Conservation (phyloP, 2,797 vertebrate genomes). For the Babyrousa celebensis region DNA sequence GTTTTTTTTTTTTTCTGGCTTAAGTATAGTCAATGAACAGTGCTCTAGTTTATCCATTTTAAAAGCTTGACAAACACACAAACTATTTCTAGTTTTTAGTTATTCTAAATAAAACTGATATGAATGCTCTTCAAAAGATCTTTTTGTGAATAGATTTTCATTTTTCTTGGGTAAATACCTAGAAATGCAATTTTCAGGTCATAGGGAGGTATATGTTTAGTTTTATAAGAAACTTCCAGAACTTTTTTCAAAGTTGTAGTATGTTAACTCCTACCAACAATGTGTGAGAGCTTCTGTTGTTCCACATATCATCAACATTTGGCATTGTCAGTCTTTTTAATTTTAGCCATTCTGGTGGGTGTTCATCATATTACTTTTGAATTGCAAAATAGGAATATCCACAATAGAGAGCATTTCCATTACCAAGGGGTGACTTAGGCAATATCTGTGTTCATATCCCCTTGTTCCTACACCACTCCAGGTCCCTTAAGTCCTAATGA, state of each 20-base stretch:
- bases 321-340: background rate
- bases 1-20: background rate
- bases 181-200: slow-evolving; percentile 39
- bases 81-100: slow-evolving; percentile 36
- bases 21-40: background rate
- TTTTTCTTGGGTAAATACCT: slow-evolving; percentile 38
- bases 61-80: slow-evolving; percentile 32
- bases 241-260: slow-evolving; percentile 14
- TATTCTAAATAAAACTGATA: slow-evolving; percentile 45
- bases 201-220: slow-evolving; percentile 9
- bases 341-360: background rate
- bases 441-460: background rate
- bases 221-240: slow-evolving; percentile 43
- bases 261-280: slow-evolving; percentile 40
- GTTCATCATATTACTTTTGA: slow-evolving; percentile 30
- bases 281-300: background rate
- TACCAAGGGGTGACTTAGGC: background rate
- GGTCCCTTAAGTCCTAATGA: background rate
- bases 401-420: background rate
- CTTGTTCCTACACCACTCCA: background rate
- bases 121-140: background rate
- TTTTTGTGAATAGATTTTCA: slow-evolving; percentile 55
- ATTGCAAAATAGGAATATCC: slow-evolving; percentile 36
- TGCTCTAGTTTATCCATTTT: slow-evolving; percentile 38
- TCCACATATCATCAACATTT: background rate